A percentile compares a stretch with the other conserved stretches of the same genome.
Conservation (phyloP, 2,797 vertebrate genomes). For the Lutra lutra region DNA sequence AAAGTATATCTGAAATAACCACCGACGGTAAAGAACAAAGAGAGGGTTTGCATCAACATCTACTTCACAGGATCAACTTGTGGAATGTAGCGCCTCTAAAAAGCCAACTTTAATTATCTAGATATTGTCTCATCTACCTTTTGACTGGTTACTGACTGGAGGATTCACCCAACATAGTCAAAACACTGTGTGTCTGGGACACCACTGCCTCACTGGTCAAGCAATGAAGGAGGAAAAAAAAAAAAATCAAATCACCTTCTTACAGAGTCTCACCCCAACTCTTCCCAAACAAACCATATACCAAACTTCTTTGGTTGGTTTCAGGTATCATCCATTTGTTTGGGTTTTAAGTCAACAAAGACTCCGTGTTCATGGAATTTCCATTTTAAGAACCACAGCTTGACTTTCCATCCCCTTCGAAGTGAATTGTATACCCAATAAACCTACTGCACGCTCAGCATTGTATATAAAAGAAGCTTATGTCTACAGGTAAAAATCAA, state of each 20-base stretch:
- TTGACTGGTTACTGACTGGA: background rate
- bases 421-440: background rate
- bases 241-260: background rate
- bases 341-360: constrained; percentile 10
- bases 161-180: background rate
- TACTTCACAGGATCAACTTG: constrained; percentile 12
- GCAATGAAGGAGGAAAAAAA: background rate
- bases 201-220: background rate
- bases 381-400: background rate
- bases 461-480: background rate
- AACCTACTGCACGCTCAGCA: background rate
- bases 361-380: background rate
- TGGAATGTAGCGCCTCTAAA: background rate
- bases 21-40: background rate
- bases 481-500: background rate
- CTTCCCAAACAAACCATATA: background rate
- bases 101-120: background rate
- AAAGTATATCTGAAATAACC: background rate
- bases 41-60: background rate
- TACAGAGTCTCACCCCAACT: background rate
- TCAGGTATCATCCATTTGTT: background rate
- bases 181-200: background rate
- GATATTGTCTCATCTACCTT: background rate
- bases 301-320: background rate
- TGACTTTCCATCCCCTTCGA: constrained; percentile 23